Conservation (phyloP, 2,113 vertebrate genomes). For the Prinia subflava region DNA sequence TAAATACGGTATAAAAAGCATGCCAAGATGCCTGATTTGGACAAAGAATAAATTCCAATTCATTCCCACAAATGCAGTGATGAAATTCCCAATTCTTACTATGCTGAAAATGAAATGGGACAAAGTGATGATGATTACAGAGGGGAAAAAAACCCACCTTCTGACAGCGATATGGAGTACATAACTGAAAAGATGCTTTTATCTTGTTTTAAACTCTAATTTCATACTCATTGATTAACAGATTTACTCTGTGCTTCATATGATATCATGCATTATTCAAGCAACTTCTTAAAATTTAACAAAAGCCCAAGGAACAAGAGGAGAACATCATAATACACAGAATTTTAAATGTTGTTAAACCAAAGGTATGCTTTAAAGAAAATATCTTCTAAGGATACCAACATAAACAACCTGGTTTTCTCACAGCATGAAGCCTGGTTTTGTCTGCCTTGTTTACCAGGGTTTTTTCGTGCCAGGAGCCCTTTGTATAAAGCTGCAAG, state of each 20-base stretch:
- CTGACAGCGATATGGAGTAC: neutral
- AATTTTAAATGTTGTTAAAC: neutral
- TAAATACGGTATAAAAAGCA: neutral
- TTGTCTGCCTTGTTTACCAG: constrained; percentile 31
- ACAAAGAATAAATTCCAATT: neutral
- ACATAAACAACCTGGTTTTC: constrained; percentile 5
- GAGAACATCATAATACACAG: neutral
- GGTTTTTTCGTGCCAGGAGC: neutral
- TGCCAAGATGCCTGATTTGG: neutral
- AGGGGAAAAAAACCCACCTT: rapidly evolving
- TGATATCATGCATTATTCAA: constrained; percentile 52
- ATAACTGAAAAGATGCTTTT: neutral
- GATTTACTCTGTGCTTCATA: neutral
- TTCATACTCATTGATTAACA: constrained; percentile 34
- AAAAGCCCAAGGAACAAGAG: neutral
- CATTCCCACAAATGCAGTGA: neutral
- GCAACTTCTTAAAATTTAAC: constrained; percentile 40
- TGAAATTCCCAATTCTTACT: neutral
- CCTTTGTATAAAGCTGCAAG: neutral
- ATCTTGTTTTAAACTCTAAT: constrained; percentile 14
- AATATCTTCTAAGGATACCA: neutral
- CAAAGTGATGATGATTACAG: neutral
- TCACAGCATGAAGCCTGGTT: neutral
- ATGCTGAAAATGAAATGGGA: neutral
- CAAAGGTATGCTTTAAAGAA: constrained; percentile 5